Conservation (phyloP, 2,797 vertebrate species). For the Nyctibius grandis region DNA sequence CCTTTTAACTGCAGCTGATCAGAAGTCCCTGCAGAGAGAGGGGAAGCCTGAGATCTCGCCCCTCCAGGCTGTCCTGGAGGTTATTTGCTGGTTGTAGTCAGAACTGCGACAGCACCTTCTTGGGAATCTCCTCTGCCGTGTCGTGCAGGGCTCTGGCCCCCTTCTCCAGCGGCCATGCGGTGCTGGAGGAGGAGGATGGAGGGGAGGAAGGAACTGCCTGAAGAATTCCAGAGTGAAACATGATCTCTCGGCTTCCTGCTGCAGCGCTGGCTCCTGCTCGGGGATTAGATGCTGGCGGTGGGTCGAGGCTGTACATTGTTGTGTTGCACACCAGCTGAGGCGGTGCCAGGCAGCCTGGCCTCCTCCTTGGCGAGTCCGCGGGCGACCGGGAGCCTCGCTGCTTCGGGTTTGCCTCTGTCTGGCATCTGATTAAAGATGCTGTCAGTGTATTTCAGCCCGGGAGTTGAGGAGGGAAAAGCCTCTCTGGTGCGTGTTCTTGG, state of each 20-base stretch:
- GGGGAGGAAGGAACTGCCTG: background rate
- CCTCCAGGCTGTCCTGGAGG: background rate
- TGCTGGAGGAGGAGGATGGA: background rate
- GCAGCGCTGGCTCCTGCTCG: background rate
- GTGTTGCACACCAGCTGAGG: background rate
- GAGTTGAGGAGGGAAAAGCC: background rate
- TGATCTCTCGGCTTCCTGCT: background rate
- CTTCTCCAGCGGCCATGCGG: rapidly evolving
- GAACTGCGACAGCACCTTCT: background rate
- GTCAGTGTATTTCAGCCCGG: background rate
- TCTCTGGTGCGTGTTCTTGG: rapidly evolving
- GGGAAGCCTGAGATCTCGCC: background rate
- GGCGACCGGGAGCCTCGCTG: background rate
- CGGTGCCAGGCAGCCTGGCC: background rate
- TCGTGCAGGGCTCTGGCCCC: rapidly evolving
- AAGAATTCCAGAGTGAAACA: constrained; percentile 22
- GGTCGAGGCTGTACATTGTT: background rate
- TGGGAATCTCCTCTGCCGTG: background rate
- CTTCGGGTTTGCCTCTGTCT: background rate
- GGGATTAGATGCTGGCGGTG: background rate
- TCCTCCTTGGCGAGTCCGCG: background rate
- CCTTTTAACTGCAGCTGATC: background rate
- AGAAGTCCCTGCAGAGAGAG: background rate
- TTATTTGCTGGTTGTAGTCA: background rate
- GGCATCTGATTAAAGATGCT: background rate